These are phyloP conservation scores for Plagodis dolabraria DNA, from an alignment of 2,888 invertebrate genomes.

Conservation along the genomic window DNA sequence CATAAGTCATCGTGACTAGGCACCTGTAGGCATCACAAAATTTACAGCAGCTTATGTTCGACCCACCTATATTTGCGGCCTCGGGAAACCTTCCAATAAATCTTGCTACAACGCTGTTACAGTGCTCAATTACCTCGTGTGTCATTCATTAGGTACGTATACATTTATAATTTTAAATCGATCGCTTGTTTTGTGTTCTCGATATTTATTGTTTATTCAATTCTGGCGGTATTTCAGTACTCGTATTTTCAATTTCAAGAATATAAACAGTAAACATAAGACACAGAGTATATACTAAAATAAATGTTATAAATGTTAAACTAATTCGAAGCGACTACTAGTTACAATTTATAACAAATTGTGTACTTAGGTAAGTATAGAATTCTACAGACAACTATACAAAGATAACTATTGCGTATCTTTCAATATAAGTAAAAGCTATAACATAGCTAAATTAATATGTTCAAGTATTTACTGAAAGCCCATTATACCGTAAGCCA, in stretches of 20 bases:
- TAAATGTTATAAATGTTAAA: no score
- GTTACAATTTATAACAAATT: no score
- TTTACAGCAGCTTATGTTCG: constrained; percentile 35
- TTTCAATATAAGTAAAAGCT: constrained; percentile 3
- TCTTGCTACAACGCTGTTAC: constrained; percentile 35
- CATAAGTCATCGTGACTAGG: constrained; percentile 30
- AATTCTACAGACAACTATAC: neutral
- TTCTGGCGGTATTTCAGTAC: constrained; percentile 16
- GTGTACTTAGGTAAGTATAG: no score
- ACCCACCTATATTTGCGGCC: constrained; percentile 36
- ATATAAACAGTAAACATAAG: constrained; percentile 16
- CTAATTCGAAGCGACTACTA: no score
- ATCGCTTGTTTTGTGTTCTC: constrained; percentile 19
- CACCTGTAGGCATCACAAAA: constrained; percentile 36
- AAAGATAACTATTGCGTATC: neutral
- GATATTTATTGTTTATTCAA: constrained; percentile 27
- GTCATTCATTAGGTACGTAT: constrained; percentile 14
- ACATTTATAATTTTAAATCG: constrained; percentile 29
- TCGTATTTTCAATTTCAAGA: constrained; percentile 2
- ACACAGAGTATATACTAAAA: constrained; percentile 4
- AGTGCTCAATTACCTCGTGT: constrained; percentile 34
- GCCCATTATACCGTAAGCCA: constrained; percentile 36
- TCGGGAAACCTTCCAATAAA: constrained; percentile 37
- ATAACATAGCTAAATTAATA: constrained; percentile 15
- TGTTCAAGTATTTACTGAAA: constrained; percentile 30